Conservation (phyloP, 2,113 vertebrate genomes). For the Prionailurus bengalensis region DNA sequence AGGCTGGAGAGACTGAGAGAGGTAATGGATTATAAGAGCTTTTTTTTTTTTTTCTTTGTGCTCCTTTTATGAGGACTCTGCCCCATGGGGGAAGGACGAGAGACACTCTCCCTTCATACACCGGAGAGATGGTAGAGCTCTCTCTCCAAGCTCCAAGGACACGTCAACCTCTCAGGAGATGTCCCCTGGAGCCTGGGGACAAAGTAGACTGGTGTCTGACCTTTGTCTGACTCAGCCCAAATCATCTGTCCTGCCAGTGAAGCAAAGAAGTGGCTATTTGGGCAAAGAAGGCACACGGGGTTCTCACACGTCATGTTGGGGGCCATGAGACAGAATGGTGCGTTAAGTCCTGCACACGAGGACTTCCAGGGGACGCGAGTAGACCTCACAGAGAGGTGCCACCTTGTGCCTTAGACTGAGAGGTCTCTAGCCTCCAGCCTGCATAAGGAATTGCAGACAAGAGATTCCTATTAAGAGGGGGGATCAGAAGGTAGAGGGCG, state of each 20-base stretch:
- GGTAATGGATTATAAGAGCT: not conserved
- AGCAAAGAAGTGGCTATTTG: not conserved
- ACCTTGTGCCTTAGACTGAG: not conserved
- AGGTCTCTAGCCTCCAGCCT: not conserved
- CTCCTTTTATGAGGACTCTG: not conserved
- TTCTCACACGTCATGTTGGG: not conserved
- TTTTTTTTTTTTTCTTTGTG: not conserved
- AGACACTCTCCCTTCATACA: not conserved
- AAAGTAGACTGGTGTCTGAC: not conserved
- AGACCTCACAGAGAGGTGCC: not conserved
- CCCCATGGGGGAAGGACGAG: not conserved
- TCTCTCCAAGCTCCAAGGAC: not conserved
- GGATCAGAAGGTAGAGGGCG: not conserved
- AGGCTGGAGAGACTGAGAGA: not conserved
- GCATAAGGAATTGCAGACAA: not conserved
- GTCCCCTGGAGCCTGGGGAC: not conserved
- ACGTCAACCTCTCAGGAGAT: not conserved
- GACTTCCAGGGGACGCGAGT: not conserved
- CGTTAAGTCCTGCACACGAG: not conserved
- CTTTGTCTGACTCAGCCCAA: not conserved
- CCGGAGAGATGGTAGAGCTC: not conserved
- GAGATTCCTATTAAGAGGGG: not conserved
- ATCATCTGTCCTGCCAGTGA: not conserved
- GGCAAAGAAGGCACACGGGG: not conserved
- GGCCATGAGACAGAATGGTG: not conserved